Conservation (phyloP, 2,113 vertebrate species). For the Dissostichus mawsoni region DNA sequence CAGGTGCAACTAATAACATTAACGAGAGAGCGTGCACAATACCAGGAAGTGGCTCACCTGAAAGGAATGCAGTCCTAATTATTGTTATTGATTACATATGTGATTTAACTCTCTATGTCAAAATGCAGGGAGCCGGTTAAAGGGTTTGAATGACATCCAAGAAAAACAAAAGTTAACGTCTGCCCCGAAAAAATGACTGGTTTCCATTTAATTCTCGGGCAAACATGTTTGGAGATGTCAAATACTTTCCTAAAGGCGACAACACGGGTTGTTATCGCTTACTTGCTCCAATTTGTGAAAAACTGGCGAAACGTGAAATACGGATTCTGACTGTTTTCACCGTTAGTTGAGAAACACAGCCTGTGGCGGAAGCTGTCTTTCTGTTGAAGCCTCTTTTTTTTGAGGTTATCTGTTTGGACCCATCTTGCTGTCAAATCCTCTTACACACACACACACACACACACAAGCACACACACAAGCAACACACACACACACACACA, state of each 20-base stretch:
- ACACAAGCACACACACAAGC: slow-evolving; percentile 20
- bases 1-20: neutral
- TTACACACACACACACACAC: slow-evolving; percentile 42
- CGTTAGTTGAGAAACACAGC: slow-evolving; percentile 58
- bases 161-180: neutral
- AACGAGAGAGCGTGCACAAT: neutral
- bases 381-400: slow-evolving; percentile 19
- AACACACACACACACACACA: slow-evolving; percentile 12
- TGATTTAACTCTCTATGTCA: neutral
- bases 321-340: slow-evolving; percentile 44
- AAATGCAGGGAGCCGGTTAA: neutral
- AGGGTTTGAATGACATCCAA: neutral
- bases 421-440: slow-evolving; percentile 59
- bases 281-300: neutral
- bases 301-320: slow-evolving; percentile 34
- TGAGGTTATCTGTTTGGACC: slow-evolving; percentile 63
- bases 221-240: neutral
- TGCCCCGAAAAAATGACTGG: neutral
- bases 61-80: slow-evolving; percentile 16
- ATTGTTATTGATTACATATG: slow-evolving; percentile 28
- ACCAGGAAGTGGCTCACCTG: neutral
- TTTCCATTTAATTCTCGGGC: neutral
- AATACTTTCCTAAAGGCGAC: neutral
- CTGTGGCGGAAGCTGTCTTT: slow-evolving; percentile 59
- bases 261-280: neutral